Evolutionary conservation across 2,888 invertebrate genomes (phyloP).

Genomic region (Rhingia campestris): DNA sequence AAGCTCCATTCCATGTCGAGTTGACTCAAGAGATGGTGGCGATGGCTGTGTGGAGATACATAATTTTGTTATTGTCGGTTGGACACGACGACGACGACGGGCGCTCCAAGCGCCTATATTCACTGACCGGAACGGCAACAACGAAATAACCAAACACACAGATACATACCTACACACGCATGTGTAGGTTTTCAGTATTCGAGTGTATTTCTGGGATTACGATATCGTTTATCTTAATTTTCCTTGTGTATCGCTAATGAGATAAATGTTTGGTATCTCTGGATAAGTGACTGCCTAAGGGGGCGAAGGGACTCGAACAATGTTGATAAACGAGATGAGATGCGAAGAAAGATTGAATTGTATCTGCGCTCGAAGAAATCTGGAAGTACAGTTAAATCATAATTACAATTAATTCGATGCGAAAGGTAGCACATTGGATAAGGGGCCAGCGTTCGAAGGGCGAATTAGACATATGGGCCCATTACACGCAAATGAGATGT

Average conservation of each 20-base stretch:
- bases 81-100: slow-evolving; percentile 54
- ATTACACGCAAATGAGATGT: slow-evolving; percentile 62
- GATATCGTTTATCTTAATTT: slow-evolving; percentile 73
- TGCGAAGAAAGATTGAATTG: slow-evolving; percentile 37
- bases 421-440: slow-evolving; percentile 39
- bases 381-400: slow-evolving; percentile 38
- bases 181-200: background rate
- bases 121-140: slow-evolving; percentile 70
- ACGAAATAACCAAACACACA: slow-evolving; percentile 50
- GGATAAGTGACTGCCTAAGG: background rate
- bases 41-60: slow-evolving; percentile 57
- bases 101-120: slow-evolving; percentile 61
- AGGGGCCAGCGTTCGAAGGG: slow-evolving; percentile 23
- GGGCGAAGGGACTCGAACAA: background rate
- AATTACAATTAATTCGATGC: slow-evolving; percentile 53
- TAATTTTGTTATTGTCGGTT: slow-evolving; percentile 70
- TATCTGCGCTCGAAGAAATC: slow-evolving; percentile 33
- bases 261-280: slow-evolving; percentile 60
- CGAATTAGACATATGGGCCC: slow-evolving; percentile 45
- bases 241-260: slow-evolving; percentile 73
- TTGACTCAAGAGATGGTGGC: slow-evolving; percentile 4
- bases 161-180: slow-evolving; percentile 1
- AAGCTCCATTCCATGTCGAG: slow-evolving; percentile 13
- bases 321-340: background rate
- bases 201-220: slow-evolving; percentile 28